phyloP scores from a whole-genome alignment of 2,888 invertebrate genomes.

The Tiliacea citrago region DNA sequence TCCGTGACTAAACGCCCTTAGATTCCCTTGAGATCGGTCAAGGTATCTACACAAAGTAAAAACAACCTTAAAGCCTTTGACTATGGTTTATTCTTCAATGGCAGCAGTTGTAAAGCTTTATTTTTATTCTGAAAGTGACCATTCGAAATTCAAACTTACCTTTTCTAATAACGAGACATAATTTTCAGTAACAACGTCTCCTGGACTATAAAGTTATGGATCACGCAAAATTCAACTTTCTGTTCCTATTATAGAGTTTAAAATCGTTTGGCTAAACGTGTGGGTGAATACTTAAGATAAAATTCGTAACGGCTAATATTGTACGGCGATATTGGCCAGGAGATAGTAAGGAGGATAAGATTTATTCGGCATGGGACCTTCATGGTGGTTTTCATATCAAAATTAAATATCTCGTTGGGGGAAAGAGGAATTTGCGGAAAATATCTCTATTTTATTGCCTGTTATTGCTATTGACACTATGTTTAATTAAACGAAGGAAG shows the following conservation, averaged over 20 bases:
- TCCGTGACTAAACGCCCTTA: slow-evolving; percentile 87
- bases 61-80: slow-evolving; percentile 51
- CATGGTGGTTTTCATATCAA: slow-evolving; percentile 88
- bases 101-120: neutral
- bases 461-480: slow-evolving; percentile 63
- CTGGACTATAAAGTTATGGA: slow-evolving; percentile 26
- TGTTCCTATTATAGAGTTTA: slow-evolving; percentile 29
- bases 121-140: slow-evolving; percentile 49
- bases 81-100: slow-evolving; percentile 36
- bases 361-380: slow-evolving; percentile 84
- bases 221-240: slow-evolving; percentile 19
- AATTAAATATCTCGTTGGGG: slow-evolving; percentile 87
- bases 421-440: slow-evolving; percentile 68
- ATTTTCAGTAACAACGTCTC: slow-evolving; percentile 62
- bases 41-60: slow-evolving; percentile 64
- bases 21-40: slow-evolving; percentile 88
- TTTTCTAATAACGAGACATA: slow-evolving; percentile 62
- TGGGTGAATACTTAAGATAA: slow-evolving; percentile 81
- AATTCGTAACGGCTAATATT: slow-evolving; percentile 89
- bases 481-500: slow-evolving; percentile 60
- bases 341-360: slow-evolving; percentile 85
- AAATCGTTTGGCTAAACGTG: slow-evolving; percentile 61
- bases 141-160: slow-evolving; percentile 65
- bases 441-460: slow-evolving; percentile 66
- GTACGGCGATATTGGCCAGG: slow-evolving; percentile 87